Percentiles rank a stretch among this genome's conserved stretches.
Evolutionary conservation across 2,113 vertebrate species (phyloP).

Genomic region (Carlito syrichta): DNA sequence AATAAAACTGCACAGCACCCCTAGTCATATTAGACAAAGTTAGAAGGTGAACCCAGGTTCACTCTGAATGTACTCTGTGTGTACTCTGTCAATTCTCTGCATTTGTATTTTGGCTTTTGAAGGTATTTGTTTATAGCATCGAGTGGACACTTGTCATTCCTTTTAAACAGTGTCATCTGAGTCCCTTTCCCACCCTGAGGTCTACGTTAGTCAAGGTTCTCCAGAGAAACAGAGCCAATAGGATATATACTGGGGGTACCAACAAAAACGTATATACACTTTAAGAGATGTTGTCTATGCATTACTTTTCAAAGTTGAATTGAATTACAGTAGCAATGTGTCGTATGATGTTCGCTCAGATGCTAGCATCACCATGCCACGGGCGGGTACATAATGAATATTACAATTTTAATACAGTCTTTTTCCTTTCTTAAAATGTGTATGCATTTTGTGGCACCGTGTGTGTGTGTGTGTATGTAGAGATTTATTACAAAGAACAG

Average conservation of each 20-base stretch:
- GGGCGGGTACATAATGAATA: too few relatives aligned
- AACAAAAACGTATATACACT: too few relatives aligned
- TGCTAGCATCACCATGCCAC: too few relatives aligned
- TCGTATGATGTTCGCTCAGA: too few relatives aligned
- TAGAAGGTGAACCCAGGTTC: background rate
- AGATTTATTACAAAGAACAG: background rate
- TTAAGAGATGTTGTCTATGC: too few relatives aligned
- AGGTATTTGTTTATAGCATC: background rate
- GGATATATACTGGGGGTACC: too few relatives aligned
- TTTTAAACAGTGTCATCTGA: slow-evolving; percentile 7
- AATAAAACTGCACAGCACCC: background rate
- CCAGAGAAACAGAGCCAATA: background rate
- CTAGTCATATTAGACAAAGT: background rate
- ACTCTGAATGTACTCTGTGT: background rate
- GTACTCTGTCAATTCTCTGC: background rate
- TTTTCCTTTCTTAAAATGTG: too few relatives aligned
- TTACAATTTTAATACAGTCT: too few relatives aligned
- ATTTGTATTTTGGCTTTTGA: background rate
- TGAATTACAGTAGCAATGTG: too few relatives aligned
- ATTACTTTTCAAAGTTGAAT: too few relatives aligned
- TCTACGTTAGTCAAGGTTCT: background rate
- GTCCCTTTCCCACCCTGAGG: background rate
- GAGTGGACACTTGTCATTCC: background rate
- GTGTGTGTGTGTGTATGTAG: background rate
- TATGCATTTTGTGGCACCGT: too few relatives aligned